Evolutionary conservation across 1,140 invertebrate species (phyloP), one percentile per base, ranked within the genome.

Genomic region (Thaumatotibia leucotreta): DNA sequence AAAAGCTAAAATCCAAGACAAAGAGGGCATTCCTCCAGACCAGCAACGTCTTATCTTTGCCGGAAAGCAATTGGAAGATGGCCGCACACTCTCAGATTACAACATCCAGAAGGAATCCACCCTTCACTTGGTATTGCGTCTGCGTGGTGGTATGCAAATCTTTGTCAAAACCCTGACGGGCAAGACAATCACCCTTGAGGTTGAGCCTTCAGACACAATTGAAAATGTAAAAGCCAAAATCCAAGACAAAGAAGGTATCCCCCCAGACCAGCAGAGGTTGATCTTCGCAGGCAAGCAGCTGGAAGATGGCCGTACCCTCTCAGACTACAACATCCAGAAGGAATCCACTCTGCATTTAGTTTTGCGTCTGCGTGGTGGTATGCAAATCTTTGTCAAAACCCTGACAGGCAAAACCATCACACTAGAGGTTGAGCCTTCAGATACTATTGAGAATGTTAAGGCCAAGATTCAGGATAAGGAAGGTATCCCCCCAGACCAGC

Each of bases 101-200:
- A 58, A 58, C 4, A 58, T 58, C 23, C 52, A 58, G n/a, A 58
- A 58, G 5, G 52, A 58, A 27, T 58, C 52, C 0, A 58, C 52
- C 11, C 27, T 58, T 1, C 52, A 58, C 10, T 31, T 58, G 10
- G 52, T 58, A n/a, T n/a, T 58, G 2, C 52, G 52, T 58, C 52
- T 58, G 0, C 52, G 52, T 58, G 52, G 52, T 58, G 52, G 52
- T 27, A 58, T 58, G 52, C 52, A 58, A 24, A 58, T 58, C 11
- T 58, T 58, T 8, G 52, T 58, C 0, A 58, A 58, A n/a, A 58
- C 52, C 24, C 27, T 58, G 24, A 58, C 52, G n/a, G 52, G 52
- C n/a, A 58, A 58, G 2, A 58, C 52, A 1, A 58, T 58, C 10
- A 58, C 52, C 4, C 10, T 58, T 0, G 52, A 58, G 4, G 52